Base-by-base conservation (phyloP, 1,140 invertebrate species). In the Glossosoma conforme region DNA sequence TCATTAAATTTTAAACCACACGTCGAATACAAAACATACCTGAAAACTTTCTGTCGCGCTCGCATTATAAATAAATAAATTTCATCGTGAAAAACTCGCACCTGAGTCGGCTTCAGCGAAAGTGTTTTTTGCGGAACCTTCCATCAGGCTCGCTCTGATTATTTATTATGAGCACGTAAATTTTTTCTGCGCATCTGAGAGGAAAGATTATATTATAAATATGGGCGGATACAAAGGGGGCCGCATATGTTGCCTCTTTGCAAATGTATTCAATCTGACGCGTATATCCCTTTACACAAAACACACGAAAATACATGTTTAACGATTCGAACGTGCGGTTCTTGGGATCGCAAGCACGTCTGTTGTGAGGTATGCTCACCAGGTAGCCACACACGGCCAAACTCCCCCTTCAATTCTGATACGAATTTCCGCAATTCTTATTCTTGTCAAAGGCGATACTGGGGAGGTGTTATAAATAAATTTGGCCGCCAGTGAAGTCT, bases 131-230 rank as follows among this genome's bases (percentile, higher is more conserved):
- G 38, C 40, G 24, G 25, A 15, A 5, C 32, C 33, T 47, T 40
- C 47, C 48, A 41, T 48, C 48, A 44, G 53, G 30, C 8, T 17
- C n/a, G n/a, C 45, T 17, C 33, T 42, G 42, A 52, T 57, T 57
- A 57, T 57, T 57, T 57, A 57, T 57, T 52, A 57, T 57, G 41
- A 52, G 45, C 55, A 53, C 55, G 55, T 57, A 52, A 44, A 33
- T 52, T 56, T 56, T 56, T 52, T 47, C 40, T 43, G 42, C 20
- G 41, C 48, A 11, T 28, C 54, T 42, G 30, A 24, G 43, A 50
- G 37, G 25, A 50, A 50, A 50, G 38, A 50, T 52, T 56, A 47
- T 56, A 47, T 52, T 56, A 52, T 52, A 36, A 51, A 56, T 47
- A 47, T 43, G 33, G 20, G 24, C 20, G 28, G 25, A 37, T 36